Conservation (phyloP, 2,113 vertebrate species). For the Gracilinanus agilis region DNA sequence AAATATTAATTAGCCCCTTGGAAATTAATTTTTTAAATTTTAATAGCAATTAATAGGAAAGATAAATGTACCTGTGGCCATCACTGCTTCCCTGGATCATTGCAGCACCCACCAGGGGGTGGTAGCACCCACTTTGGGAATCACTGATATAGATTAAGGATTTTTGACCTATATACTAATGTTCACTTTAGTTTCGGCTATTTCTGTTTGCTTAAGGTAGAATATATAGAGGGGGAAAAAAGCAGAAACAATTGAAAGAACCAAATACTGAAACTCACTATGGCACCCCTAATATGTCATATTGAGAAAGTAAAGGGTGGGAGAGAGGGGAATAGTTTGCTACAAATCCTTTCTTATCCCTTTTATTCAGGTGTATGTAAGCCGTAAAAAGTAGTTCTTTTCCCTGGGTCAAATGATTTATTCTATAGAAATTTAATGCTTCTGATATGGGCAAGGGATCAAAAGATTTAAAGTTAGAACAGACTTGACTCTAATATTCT, state of each 20-base stretch:
- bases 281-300: neutral
- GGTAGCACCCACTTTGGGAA: too few relatives aligned
- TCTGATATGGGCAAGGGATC: neutral
- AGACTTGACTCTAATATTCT: neutral
- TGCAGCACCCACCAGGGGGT: too few relatives aligned
- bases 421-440: neutral
- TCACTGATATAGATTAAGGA: too few relatives aligned
- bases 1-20: too few relatives aligned
- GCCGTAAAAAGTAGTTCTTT: neutral
- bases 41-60: too few relatives aligned
- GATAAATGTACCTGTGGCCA: too few relatives aligned
- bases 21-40: too few relatives aligned
- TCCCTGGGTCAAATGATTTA: neutral
- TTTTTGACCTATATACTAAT: neutral
- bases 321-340: neutral
- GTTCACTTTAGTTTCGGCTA: neutral
- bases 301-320: neutral
- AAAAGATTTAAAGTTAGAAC: neutral
- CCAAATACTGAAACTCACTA: neutral
- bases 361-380: neutral
- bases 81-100: too few relatives aligned
- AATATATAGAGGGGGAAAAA: neutral
- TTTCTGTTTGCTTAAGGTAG: neutral
- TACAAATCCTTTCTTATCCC: neutral
- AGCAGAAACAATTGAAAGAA: neutral